Conservation (phyloP, 2,113 vertebrate genomes). For the Pipa parva region DNA sequence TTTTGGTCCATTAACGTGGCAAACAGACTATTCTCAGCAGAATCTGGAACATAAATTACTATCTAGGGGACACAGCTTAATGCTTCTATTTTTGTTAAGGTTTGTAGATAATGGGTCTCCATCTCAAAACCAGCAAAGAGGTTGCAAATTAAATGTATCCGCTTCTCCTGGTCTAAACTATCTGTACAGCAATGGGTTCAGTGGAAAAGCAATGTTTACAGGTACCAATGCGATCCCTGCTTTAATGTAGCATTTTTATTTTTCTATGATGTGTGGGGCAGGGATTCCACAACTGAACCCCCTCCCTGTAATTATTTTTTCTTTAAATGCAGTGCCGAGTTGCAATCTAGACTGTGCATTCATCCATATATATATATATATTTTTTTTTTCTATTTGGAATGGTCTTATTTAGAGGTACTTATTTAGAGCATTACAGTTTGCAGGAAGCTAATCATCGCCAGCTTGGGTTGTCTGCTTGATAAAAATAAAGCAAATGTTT, state of each 20-base stretch:
- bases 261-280: too few relatives aligned
- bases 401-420: constrained; percentile 64
- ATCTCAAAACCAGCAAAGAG: constrained; percentile 75
- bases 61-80: constrained; percentile 80
- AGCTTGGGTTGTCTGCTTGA: constrained; percentile 20
- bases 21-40: constrained; percentile 68
- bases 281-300: too few relatives aligned
- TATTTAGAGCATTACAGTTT: constrained; percentile 77
- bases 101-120: constrained; percentile 66
- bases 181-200: constrained; percentile 64
- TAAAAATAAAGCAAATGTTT: constrained; percentile 55
- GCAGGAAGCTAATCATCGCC: constrained; percentile 47
- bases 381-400: constrained; percentile 34
- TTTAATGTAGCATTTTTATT: constrained; percentile 75
- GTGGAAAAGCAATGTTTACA: constrained; percentile 81
- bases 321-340: constrained; percentile 47
- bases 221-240: constrained; percentile 73
- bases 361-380: constrained; percentile 45
- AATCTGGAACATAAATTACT: constrained; percentile 70
- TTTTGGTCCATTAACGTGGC: constrained; percentile 87
- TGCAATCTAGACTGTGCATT: constrained; percentile 50
- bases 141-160: constrained; percentile 68
- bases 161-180: constrained; percentile 68
- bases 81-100: constrained; percentile 62
- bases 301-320: too few relatives aligned